These are phyloP conservation scores for Apogon talboti DNA, from an alignment of 2,797 vertebrate genomes.

Conservation along the genomic window DNA sequence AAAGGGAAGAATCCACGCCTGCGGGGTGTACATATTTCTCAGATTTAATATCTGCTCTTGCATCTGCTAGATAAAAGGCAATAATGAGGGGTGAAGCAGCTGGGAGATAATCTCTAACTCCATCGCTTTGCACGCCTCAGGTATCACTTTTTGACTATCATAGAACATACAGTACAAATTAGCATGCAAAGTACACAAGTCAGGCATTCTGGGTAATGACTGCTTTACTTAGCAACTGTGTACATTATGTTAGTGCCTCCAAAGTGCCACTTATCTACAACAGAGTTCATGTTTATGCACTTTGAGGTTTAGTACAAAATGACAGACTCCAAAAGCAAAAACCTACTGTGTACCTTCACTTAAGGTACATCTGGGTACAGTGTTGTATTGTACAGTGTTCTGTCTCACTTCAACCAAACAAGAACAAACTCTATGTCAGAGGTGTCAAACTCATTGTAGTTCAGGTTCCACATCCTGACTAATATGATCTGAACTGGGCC, in stretches of 20 bases:
- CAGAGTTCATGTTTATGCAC: neutral
- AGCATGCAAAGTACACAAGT: slow-evolving; percentile 3
- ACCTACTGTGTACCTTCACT: too few relatives aligned
- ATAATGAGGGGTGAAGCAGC: slow-evolving; percentile 70
- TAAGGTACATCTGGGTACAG: too few relatives aligned
- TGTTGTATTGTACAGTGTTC: too few relatives aligned
- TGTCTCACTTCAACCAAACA: too few relatives aligned
- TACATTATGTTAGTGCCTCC: slow-evolving; percentile 2
- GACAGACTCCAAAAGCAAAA: too few relatives aligned
- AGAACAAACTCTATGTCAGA: too few relatives aligned
- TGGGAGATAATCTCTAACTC: slow-evolving; percentile 54
- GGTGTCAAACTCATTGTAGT: too few relatives aligned
- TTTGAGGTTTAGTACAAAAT: neutral
- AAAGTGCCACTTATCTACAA: neutral
- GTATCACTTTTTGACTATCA: slow-evolving; percentile 24
- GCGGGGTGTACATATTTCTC: slow-evolving; percentile 50
- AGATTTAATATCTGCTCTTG: slow-evolving; percentile 54
- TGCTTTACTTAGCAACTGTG: slow-evolving; percentile 8
- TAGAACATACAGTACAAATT: slow-evolving; percentile 49
- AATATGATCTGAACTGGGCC: too few relatives aligned
- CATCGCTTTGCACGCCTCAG: slow-evolving; percentile 41
- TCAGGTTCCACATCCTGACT: too few relatives aligned
- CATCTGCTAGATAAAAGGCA: slow-evolving; percentile 65
- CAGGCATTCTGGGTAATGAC: slow-evolving; percentile 11
- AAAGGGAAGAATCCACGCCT: slow-evolving; percentile 40